Conservation (phyloP, 1,140 invertebrate genomes). For the Danaus plexippus region DNA sequence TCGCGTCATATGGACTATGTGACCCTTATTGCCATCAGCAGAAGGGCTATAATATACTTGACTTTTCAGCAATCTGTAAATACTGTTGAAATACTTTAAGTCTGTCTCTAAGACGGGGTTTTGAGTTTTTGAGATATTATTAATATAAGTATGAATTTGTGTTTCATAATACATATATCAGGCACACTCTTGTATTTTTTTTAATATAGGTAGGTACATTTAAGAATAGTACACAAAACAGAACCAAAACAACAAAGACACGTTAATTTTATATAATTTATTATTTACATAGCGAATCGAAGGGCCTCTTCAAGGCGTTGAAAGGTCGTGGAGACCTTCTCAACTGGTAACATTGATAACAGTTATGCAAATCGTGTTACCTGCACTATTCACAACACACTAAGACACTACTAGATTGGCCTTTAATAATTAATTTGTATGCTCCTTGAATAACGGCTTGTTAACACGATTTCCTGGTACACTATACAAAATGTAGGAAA, state of each 20-base stretch:
- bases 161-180: too few species aligned
- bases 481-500: constrained; percentile 3
- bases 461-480: constrained; percentile 32
- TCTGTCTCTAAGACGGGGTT: too few species aligned
- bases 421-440: constrained; percentile 25
- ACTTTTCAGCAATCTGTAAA: background rate
- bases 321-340: constrained; percentile 56
- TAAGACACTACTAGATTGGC: constrained; percentile 1
- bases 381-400: background rate
- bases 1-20: background rate
- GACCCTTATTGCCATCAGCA: constrained; percentile 4
- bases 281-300: constrained; percentile 47
- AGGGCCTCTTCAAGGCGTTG: constrained; percentile 43
- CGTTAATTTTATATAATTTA: constrained; percentile 9
- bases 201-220: too few species aligned
- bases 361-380: constrained; percentile 51
- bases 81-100: too few species aligned
- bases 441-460: constrained; percentile 24
- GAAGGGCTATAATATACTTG: constrained; percentile 7
- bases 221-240: too few species aligned
- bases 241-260: constrained; percentile 5
- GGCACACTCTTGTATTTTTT: too few species aligned
- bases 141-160: too few species aligned
- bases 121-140: too few species aligned
- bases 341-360: constrained; percentile 45